These are phyloP conservation scores for Allygus modestus DNA, from an alignment of 2,888 invertebrate genomes.

Conservation along the genomic window DNA sequence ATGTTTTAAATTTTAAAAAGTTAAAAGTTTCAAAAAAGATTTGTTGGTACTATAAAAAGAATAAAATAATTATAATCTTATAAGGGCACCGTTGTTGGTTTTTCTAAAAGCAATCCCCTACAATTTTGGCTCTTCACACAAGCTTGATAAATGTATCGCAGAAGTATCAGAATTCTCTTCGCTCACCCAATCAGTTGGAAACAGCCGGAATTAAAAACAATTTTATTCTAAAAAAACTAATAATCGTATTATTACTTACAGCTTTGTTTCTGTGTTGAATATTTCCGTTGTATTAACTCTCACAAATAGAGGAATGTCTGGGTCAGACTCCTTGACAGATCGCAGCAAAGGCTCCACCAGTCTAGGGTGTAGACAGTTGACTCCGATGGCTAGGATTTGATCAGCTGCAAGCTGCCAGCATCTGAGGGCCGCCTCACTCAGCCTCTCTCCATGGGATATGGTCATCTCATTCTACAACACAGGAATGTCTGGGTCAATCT, in stretches of 20 bases:
- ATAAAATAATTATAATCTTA: too few relatives aligned
- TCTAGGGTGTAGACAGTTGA: conserved; percentile 75
- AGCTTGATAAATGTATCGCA: too few relatives aligned
- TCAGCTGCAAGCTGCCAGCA: conserved; percentile 77
- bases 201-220: too few relatives aligned
- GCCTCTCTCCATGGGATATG: conserved; percentile 89
- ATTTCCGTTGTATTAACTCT: conserved; percentile 96
- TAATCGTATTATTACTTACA: conserved; percentile 1
- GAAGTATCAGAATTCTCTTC: too few relatives aligned
- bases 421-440: conserved; percentile 83
- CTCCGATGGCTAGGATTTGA: conserved; percentile 91
- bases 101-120: too few relatives aligned
- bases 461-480: conserved; percentile 78
- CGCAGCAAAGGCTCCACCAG: conserved; percentile 72
- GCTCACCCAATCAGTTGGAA: neutral
- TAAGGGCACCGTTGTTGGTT: too few relatives aligned
- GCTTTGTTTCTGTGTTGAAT: conserved; percentile 77
- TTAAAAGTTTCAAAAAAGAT: too few relatives aligned
- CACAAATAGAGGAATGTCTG: conserved; percentile 85
- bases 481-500: conserved; percentile 65
- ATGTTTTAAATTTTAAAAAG: too few relatives aligned
- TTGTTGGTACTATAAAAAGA: too few relatives aligned
- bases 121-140: too few relatives aligned
- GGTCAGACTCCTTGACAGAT: conserved; percentile 67
- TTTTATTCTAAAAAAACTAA: too few relatives aligned